Evolutionary conservation across 2,113 vertebrate species (phyloP).

Genomic region (Mormyrus lacerda): DNA sequence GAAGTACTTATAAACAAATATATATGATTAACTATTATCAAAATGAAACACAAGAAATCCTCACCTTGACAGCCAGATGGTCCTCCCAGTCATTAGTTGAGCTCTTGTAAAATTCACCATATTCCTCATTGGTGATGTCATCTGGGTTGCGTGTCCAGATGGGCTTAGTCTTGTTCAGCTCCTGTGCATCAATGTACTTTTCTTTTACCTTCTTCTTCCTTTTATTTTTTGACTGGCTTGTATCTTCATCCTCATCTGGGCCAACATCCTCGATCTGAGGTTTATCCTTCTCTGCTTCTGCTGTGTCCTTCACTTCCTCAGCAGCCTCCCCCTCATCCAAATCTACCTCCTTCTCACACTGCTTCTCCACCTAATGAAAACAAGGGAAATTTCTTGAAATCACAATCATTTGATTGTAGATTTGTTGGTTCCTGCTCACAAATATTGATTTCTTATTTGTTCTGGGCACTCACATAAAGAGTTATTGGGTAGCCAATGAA

Average conservation of each 20-base stretch:
- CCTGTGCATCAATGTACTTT: slow-evolving; percentile 71
- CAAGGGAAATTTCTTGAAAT: neutral
- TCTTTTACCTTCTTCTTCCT: slow-evolving; percentile 76
- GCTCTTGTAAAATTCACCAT: slow-evolving; percentile 94
- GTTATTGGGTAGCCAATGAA: slow-evolving; percentile 75
- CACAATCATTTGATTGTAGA: too few relatives aligned
- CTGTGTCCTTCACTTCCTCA: slow-evolving; percentile 59
- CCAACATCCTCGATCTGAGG: slow-evolving; percentile 70
- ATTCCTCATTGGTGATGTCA: slow-evolving; percentile 90
- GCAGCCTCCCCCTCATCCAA: slow-evolving; percentile 76
- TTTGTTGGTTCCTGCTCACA: neutral
- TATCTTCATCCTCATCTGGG: slow-evolving; percentile 66
- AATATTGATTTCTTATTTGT: neutral
- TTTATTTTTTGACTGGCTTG: slow-evolving; percentile 57
- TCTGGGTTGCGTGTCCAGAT: slow-evolving; percentile 94
- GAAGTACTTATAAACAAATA: neutral
- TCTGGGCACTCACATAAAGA: slow-evolving; percentile 58
- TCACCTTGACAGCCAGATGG: slow-evolving; percentile 69
- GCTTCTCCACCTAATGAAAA: slow-evolving; percentile 76
- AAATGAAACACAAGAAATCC: neutral
- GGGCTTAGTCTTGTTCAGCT: slow-evolving; percentile 72
- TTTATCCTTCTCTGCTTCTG: slow-evolving; percentile 57
- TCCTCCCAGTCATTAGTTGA: slow-evolving; percentile 77
- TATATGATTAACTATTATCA: neutral
- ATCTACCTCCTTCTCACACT: slow-evolving; percentile 85